A percentile compares a stretch with the other conserved stretches of the same genome.
Conservation (phyloP, 2,113 vertebrate species). For the Mesoclemmys tuberculata region DNA sequence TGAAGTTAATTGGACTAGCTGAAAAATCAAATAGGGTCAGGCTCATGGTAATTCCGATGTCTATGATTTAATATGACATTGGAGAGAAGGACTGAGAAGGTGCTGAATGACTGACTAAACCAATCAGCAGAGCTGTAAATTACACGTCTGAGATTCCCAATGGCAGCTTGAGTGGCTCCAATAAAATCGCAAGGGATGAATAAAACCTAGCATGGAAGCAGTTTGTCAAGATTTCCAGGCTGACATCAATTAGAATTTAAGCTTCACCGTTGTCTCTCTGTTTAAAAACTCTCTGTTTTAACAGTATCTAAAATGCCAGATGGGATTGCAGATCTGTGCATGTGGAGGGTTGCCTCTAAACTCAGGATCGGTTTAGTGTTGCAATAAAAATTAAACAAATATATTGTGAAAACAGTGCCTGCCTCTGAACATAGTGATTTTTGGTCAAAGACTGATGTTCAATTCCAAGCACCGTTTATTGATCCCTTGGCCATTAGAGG, state of each 20-base stretch:
- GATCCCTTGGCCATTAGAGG: not conserved
- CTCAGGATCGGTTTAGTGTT: not conserved
- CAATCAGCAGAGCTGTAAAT: slow-evolving; percentile 46
- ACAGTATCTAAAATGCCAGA: not conserved
- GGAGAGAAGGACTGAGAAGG: slow-evolving; percentile 38
- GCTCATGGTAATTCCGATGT: slow-evolving; percentile 44
- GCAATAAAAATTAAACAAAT: not conserved
- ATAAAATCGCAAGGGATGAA: slow-evolving; percentile 24
- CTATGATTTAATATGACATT: slow-evolving; percentile 41
- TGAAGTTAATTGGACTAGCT: slow-evolving; percentile 60
- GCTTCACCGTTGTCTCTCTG: not conserved
- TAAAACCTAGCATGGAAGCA: slow-evolving; percentile 27
- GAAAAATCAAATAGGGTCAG: slow-evolving; percentile 49
- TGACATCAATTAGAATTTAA: not conserved
- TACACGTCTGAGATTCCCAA: not conserved
- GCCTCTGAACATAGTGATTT: not conserved
- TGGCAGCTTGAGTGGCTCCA: slow-evolving; percentile 42
- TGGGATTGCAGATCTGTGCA: not conserved
- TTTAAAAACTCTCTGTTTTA: not conserved
- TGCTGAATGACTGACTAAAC: slow-evolving; percentile 52
- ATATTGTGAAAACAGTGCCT: not conserved
- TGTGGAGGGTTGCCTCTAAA: not conserved
- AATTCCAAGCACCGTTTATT: not conserved
- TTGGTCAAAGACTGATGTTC: not conserved
- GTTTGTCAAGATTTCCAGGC: not conserved